Evolutionary conservation across 2,797 vertebrate genomes (phyloP).

Genomic region (Protosalanx chinensis): DNA sequence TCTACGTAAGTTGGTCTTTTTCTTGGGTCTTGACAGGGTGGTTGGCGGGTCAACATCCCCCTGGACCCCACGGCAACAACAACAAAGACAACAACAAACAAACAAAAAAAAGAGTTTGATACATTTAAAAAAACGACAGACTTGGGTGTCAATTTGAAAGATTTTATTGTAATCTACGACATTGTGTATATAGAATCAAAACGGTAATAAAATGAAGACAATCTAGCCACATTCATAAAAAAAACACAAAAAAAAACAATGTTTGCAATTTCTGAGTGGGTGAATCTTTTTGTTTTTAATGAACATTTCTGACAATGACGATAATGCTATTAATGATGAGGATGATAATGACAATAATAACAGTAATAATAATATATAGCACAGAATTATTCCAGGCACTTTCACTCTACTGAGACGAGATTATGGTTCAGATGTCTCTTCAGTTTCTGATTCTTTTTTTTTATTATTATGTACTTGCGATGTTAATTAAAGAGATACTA

Average conservation of each 20-base stretch:
- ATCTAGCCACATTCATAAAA: conserved; percentile 70
- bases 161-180: conserved; percentile 44
- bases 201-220: conserved; percentile 71
- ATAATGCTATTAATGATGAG: conserved; percentile 41
- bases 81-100: neutral
- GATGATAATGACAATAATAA: conserved; percentile 24
- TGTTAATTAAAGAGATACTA: conserved; percentile 80
- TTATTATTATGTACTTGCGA: conserved; percentile 77
- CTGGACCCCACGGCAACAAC: conserved; percentile 6
- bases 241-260: conserved; percentile 15
- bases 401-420: conserved; percentile 85
- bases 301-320: conserved; percentile 59
- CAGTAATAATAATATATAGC: conserved; percentile 71
- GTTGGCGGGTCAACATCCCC: neutral
- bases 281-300: conserved; percentile 52
- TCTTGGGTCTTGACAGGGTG: conserved; percentile 1
- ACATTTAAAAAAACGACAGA: conserved; percentile 9
- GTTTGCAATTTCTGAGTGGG: conserved; percentile 48
- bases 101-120: neutral
- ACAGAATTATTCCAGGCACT: conserved; percentile 85
- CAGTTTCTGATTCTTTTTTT: conserved; percentile 71
- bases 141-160: neutral
- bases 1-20: conserved; percentile 12
- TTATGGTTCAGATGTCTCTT: conserved; percentile 64
- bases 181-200: conserved; percentile 70